Conservation (phyloP, 2,113 vertebrate genomes). For the Lipophrys pholis region DNA sequence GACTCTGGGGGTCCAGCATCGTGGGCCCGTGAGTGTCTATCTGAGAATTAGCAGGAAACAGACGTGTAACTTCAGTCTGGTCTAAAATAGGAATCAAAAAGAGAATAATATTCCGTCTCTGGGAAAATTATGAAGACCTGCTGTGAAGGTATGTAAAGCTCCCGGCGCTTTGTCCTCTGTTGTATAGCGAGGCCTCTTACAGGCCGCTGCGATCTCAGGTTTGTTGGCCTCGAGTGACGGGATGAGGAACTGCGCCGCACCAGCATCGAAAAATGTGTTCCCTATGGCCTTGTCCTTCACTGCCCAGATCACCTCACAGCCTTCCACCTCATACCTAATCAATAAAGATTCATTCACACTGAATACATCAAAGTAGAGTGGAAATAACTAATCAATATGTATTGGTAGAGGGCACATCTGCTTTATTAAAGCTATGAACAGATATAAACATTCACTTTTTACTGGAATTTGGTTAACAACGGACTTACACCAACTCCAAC, state of each 20-base stretch:
- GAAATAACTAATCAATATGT: not conserved
- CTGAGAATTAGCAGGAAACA: constrained; percentile 61
- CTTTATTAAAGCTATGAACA: not conserved
- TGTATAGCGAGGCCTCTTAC: constrained; percentile 90
- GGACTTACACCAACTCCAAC: constrained; percentile 94
- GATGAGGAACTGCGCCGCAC: constrained; percentile 94
- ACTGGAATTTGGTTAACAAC: too few relatives aligned
- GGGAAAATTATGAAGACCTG: constrained; percentile 67
- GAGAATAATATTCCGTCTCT: not conserved
- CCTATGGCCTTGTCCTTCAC: constrained; percentile 97
- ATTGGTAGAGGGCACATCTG: not conserved
- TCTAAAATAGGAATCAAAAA: not conserved
- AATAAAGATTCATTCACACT: not conserved
- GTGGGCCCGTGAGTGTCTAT: constrained; percentile 53
- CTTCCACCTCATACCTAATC: constrained; percentile 89
- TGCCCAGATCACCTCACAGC: constrained; percentile 96
- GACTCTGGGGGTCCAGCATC: constrained; percentile 47
- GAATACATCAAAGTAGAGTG: not conserved
- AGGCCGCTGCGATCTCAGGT: constrained; percentile 72
- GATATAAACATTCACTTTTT: not conserved
- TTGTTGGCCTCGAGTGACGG: constrained; percentile 85
- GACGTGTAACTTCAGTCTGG: not conserved
- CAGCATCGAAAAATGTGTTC: constrained; percentile 96
- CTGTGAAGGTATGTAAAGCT: constrained; percentile 59
- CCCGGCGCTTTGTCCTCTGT: constrained; percentile 68